A percentile compares a stretch with the other conserved stretches of the same genome.
Conservation (phyloP, 2,113 vertebrate genomes). For the Aegotheles bennettii region DNA sequence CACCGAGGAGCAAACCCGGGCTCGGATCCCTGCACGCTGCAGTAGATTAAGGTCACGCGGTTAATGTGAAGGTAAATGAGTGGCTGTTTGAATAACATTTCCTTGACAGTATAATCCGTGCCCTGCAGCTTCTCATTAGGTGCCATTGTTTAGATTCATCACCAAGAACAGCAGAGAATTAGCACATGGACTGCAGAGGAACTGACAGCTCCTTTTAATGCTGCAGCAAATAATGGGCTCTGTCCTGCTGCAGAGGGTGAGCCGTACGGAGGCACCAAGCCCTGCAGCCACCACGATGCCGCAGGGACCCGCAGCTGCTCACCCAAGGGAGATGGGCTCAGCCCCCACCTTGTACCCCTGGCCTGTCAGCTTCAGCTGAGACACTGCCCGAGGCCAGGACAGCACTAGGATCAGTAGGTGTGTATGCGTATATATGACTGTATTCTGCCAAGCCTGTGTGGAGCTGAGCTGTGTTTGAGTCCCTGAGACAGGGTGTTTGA, state of each 20-base stretch:
- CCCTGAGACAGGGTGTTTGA: too few relatives aligned
- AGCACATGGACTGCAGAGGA: not conserved
- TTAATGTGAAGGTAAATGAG: not conserved
- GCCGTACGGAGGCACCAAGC: too few relatives aligned
- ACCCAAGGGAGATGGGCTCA: too few relatives aligned
- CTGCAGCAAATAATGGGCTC: not conserved
- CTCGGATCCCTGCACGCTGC: rapidly evolving
- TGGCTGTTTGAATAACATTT: not conserved
- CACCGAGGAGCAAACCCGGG: not conserved
- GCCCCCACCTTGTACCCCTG: too few relatives aligned
- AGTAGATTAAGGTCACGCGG: not conserved
- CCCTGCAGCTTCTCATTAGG: not conserved
- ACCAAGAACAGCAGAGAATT: not conserved
- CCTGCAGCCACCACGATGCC: too few relatives aligned
- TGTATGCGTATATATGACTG: too few relatives aligned
- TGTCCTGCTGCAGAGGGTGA: not conserved
- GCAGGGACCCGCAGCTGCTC: too few relatives aligned
- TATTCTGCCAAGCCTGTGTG: too few relatives aligned
- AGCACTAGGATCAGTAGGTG: too few relatives aligned
- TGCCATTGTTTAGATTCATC: not conserved
- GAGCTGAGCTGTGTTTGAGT: too few relatives aligned
- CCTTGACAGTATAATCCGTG: not conserved
- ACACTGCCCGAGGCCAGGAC: too few relatives aligned
- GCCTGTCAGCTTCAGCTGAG: too few relatives aligned
- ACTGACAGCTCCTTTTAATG: not conserved